Base-by-base conservation (phyloP, 2,888 invertebrate species). In the Congeria kusceri region DNA sequence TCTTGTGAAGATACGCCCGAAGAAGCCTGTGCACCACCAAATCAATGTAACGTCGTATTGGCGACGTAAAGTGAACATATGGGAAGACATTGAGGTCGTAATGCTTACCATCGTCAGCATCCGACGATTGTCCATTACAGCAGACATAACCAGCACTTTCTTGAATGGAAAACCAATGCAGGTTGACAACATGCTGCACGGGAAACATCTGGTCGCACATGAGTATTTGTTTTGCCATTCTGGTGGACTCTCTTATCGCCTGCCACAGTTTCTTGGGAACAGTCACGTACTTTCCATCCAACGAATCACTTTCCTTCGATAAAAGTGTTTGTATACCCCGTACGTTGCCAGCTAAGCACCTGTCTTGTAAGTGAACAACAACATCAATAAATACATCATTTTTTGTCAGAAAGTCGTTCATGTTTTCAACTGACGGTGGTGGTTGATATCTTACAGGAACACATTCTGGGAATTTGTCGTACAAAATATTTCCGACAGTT, bases 51-150 rank as follows among this genome's bases (percentile, higher is more conserved):
- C 86, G 59, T 59, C 86, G 46, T 29, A 86, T 83, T 13, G 86
- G 86, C 25, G 86, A 86, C 1, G 86, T 87, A 70, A 87, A 87
- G 49, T 87, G 87, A 0, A 79, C 80, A 69, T 87, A 87, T 0
- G 57, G 74, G 15, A 64, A 56, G 3, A 79, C 69, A 13, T 69
- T 56, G 7, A 87, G 63, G 25, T 82, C 75, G 39, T 78, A 86
- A 65, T 86, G 87, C 7, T 3, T 25, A 11, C 32, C 53, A 18
- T 77, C 73, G 0, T 65, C 56, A 13, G 74, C 64, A 39, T 39
- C 39, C 44, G 69, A 57, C 23, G 68, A 23, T 18, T 64, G 49
- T n/a, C 79, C 84, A 11, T 78, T 79, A 39, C 39, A 39, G 63
- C 85, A 85, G 32, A 49, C 77, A 62, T 85, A 85, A 47, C 70